Evolutionary conservation across 2,113 vertebrate genomes (phyloP).

Genomic region (Scopus umbretta): DNA sequence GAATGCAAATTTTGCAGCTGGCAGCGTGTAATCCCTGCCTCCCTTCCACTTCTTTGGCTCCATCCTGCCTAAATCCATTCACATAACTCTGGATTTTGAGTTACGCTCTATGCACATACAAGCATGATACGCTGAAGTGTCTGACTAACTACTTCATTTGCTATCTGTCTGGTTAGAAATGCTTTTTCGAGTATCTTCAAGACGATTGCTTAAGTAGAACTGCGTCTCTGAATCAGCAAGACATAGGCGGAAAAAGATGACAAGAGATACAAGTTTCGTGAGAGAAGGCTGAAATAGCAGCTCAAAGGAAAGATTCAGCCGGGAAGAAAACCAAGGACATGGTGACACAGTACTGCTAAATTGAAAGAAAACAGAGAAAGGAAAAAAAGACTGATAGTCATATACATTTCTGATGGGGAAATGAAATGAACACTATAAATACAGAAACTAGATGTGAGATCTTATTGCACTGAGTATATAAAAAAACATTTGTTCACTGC

Average conservation of each 20-base stretch:
- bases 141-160: not conserved
- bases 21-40: slow-evolving; percentile 15
- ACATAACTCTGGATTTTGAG: slow-evolving; percentile 26
- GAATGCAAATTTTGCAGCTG: slow-evolving; percentile 25
- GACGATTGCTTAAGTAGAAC: not conserved
- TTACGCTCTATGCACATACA: not conserved
- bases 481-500: not conserved
- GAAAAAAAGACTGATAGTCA: not conserved
- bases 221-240: not conserved
- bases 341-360: not conserved
- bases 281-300: not conserved
- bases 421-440: not conserved
- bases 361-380: not conserved
- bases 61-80: slow-evolving; percentile 5
- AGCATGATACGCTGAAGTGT: not conserved
- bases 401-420: not conserved
- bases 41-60: not conserved
- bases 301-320: not conserved
- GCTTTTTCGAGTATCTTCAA: not conserved
- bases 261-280: not conserved
- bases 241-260: not conserved
- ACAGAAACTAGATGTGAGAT: not conserved
- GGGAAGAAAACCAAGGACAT: not conserved
- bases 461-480: not conserved
- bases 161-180: not conserved